Percentiles rank a stretch among this genome's conserved stretches.
Evolutionary conservation across 2,113 vertebrate genomes (phyloP).

Genomic region (Cricetomys ansorgei): DNA sequence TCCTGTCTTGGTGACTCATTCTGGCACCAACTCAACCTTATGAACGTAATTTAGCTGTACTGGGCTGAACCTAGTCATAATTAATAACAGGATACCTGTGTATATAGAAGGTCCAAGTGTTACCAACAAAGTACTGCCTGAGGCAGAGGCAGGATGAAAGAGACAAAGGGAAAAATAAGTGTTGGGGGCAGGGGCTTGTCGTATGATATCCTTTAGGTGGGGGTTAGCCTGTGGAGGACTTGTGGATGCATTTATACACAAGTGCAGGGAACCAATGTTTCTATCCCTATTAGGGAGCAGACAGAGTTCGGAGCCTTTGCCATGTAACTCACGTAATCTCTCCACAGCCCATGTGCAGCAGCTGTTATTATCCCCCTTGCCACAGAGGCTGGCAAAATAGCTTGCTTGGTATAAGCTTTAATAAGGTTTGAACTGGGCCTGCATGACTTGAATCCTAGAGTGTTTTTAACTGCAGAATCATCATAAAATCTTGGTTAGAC

Average conservation of each 20-base stretch:
- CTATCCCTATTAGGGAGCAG: background rate
- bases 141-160: background rate
- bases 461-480: conserved; percentile 52
- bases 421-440: conserved; percentile 40
- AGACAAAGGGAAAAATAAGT: background rate
- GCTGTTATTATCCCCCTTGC: background rate
- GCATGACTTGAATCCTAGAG: conserved; percentile 11
- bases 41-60: conserved; percentile 65
- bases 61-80: conserved; percentile 52
- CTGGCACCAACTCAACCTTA: conserved; percentile 36
- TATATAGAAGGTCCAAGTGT: background rate
- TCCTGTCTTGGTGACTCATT: conserved; percentile 58
- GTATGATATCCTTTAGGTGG: background rate
- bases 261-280: background rate
- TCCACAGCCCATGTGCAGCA: background rate
- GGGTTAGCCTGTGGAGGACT: background rate
- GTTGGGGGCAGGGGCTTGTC: background rate
- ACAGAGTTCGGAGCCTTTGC: background rate
- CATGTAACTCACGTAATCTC: background rate
- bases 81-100: conserved; percentile 75
- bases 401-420: background rate
- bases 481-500: background rate
- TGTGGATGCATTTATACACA: background rate
- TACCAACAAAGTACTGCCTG: conserved; percentile 30
- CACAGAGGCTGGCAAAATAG: background rate